Percentiles rank a stretch among this genome's conserved stretches.
phyloP scores from a whole-genome alignment of 2,888 invertebrate species.

The Lasioglossum figueresi region DNA sequence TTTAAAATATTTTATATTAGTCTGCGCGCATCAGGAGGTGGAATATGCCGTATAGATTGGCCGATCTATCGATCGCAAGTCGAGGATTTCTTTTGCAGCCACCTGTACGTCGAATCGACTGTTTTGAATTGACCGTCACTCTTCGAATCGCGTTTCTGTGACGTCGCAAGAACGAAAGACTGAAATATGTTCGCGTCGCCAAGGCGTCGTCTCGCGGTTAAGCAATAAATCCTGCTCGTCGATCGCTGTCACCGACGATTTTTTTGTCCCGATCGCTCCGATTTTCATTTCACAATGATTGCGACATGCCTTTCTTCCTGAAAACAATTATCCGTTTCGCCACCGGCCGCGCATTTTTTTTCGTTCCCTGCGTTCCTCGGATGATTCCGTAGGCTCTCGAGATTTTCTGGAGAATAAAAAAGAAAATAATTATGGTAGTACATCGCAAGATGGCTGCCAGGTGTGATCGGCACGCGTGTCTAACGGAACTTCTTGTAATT shows the following conservation, averaged over 20 bases:
- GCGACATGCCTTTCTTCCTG: neutral
- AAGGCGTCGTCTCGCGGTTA: neutral
- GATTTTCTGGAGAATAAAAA: neutral
- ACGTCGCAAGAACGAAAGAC: neutral
- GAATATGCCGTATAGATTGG: neutral
- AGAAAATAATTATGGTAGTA: neutral
- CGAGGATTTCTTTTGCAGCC: neutral
- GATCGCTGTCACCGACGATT: neutral
- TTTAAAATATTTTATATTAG: neutral
- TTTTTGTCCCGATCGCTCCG: neutral
- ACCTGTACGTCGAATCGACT: neutral
- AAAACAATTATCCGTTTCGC: constrained; percentile 37
- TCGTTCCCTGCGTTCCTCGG: neutral
- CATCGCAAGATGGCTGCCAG: neutral
- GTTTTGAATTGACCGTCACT: neutral
- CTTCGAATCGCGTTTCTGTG: neutral
- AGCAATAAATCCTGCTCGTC: constrained; percentile 30
- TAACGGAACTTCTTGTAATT: neutral
- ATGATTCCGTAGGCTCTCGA: neutral
- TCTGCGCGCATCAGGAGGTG: neutral
- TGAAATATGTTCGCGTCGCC: neutral
- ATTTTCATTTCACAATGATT: neutral
- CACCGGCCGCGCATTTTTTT: neutral
- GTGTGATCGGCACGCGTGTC: neutral
- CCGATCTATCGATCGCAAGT: neutral